phyloP scores from a whole-genome alignment of 2,797 vertebrate genomes.

The Acanthiza pusilla region DNA sequence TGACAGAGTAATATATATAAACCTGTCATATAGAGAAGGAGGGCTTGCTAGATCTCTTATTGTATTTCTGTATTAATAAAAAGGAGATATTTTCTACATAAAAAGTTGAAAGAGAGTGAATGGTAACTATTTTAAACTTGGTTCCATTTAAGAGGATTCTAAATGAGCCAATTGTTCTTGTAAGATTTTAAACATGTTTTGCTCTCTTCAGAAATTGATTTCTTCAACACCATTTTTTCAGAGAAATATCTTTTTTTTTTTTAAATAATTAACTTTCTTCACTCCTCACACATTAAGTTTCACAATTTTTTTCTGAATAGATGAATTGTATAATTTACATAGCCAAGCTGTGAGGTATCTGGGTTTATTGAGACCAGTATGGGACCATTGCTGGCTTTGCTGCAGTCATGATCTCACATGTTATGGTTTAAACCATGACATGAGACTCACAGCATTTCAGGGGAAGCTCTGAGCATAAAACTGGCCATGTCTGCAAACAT shows the following conservation, averaged over 20 bases:
- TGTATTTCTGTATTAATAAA: neutral
- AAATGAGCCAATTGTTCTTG: neutral
- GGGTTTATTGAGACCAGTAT: neutral
- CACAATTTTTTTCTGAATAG: neutral
- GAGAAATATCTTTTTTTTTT: neutral
- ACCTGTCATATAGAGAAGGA: neutral
- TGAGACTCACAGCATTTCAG: neutral
- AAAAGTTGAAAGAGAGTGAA: neutral
- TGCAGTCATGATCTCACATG: neutral
- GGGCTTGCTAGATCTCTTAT: neutral
- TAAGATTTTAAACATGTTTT: neutral
- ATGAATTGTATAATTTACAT: neutral
- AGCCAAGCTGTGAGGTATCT: neutral
- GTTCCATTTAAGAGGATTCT: neutral
- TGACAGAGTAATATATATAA: neutral
- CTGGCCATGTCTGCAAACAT: neutral
- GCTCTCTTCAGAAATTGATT: neutral
- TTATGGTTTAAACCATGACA: neutral
- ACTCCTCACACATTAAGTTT: neutral
- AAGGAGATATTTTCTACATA: neutral
- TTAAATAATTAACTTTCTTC: neutral
- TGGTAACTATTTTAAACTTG: neutral
- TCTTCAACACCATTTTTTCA: neutral
- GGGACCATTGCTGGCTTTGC: neutral
- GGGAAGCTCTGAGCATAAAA: neutral